phyloP scores from a whole-genome alignment of 1,140 invertebrate species.

The Ditylenchus dipsaci region DNA sequence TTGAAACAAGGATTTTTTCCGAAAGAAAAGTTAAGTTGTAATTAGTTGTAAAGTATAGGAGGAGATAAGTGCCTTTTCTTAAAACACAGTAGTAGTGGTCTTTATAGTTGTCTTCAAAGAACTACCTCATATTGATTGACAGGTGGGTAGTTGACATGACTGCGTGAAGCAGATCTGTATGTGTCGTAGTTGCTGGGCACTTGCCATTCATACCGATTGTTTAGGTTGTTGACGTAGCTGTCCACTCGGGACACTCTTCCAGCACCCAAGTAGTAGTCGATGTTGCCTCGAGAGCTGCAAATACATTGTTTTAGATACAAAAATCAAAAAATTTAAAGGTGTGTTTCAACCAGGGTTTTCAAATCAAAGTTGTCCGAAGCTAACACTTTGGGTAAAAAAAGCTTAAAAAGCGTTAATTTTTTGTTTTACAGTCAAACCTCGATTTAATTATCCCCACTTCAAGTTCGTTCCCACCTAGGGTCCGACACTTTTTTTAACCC shows the following conservation, averaged over 20 bases:
- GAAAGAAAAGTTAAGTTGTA: too few species aligned
- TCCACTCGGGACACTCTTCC: slow-evolving; percentile 56
- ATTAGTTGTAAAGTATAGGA: too few species aligned
- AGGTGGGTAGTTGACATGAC: slow-evolving; percentile 44
- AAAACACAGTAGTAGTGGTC: slow-evolving; percentile 14
- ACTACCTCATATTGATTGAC: slow-evolving; percentile 50
- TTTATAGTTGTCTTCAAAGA: slow-evolving; percentile 16
- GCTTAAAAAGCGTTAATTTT: too few species aligned
- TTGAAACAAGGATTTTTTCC: neutral
- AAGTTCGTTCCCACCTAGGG: too few species aligned
- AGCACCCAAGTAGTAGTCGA: slow-evolving; percentile 50
- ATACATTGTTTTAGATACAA: neutral
- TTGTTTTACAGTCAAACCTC: too few species aligned
- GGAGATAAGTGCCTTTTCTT: slow-evolving; percentile 1
- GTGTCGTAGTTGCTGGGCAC: slow-evolving; percentile 51
- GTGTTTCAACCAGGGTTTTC: too few species aligned
- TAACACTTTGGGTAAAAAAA: too few species aligned
- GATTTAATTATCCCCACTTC: too few species aligned
- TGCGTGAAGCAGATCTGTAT: slow-evolving; percentile 51
- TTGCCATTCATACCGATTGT: slow-evolving; percentile 51
- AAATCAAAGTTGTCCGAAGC: too few species aligned
- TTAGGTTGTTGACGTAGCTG: slow-evolving; percentile 52
- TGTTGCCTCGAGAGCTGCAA: slow-evolving; percentile 54
- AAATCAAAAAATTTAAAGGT: neutral
- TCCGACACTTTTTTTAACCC: too few species aligned